Evolutionary conservation across 2,888 invertebrate species (phyloP).

Genomic region (Drymonia ruficornis): DNA sequence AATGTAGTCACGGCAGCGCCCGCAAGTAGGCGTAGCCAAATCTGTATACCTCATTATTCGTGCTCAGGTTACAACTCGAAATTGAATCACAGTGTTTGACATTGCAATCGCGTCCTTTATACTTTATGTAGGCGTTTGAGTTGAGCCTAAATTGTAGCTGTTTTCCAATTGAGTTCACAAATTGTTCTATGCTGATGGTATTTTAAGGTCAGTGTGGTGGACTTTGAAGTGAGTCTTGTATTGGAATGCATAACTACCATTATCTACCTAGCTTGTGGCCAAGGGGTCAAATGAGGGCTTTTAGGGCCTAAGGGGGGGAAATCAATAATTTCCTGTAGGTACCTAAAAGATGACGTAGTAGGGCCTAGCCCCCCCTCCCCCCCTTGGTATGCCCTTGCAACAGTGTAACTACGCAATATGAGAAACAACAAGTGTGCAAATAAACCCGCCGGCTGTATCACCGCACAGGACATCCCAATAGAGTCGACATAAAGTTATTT

Average conservation of each 20-base stretch:
- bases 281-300: no score
- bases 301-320: no score
- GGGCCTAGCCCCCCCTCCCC: no score
- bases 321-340: no score
- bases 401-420: not conserved
- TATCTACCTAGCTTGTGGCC: no score
- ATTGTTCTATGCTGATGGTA: conserved; percentile 30
- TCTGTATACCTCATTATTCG: conserved; percentile 3
- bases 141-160: conserved; percentile 52
- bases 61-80: conserved; percentile 33
- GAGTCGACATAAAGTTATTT: conserved; percentile 80
- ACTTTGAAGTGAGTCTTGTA: not conserved
- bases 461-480: conserved; percentile 80
- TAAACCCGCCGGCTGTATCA: conserved; percentile 43
- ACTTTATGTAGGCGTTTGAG: conserved; percentile 50
- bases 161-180: conserved; percentile 45
- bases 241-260: not conserved
- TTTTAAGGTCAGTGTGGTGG: conserved; percentile 11
- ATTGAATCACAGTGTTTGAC: conserved; percentile 54
- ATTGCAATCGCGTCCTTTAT: conserved; percentile 50
- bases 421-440: conserved; percentile 39
- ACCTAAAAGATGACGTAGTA: no score
- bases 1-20: not conserved
- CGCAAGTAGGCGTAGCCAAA: conserved; percentile 5
- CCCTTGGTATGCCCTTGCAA: no score